Base-by-base conservation (phyloP, 2,113 vertebrate species). In the Paramisgurnus dabryanus region DNA sequence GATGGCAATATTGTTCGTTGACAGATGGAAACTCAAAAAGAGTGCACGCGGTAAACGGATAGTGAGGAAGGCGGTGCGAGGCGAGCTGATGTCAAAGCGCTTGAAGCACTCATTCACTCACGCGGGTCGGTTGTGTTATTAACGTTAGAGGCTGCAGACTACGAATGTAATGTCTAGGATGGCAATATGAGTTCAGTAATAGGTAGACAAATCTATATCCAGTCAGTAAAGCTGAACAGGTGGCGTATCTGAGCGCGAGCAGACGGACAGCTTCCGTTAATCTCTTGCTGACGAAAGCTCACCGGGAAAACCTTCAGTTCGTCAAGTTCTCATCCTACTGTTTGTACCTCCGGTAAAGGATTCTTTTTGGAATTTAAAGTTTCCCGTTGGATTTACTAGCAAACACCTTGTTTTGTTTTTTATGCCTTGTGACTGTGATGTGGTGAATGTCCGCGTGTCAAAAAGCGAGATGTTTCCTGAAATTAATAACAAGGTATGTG, bases 401-500 rank as follows among this genome's bases (percentile, higher is more conserved):
- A 82, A 41, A 22, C 49, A 17, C 60, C 27, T 43, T 45, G 7
- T 22, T 58, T 71, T 6, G 6, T 18, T 18, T 39, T 27, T 18
- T 71, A 71, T 76, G 75, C 75, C 63, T 53, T 55, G 22, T 55
- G 75, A 65, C 39, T 66, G 5, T 22, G 57, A 78, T 76, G 64
- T n/a, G 65, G 63, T 67, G 67, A 81, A 69, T 22, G 68, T 65
- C 79, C 53, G 78, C 60, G 49, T 79, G 61, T 69, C 72, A 66
- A 64, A 80, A 55, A 68, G 15, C 80, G 87, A 49, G 80, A 94
- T 94, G 93, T 85, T 94, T 81, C 93, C 93, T 79, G 93, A 94
- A 89, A 94, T 94, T 61, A 94, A 92, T 76, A 92, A 85, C 86
- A 93, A 93, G 92, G 92, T 93, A 92, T 9, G 78, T 64, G 13